phyloP scores from a whole-genome alignment of 2,888 invertebrate species.

The Kuschelorhynchus macadamiae region DNA sequence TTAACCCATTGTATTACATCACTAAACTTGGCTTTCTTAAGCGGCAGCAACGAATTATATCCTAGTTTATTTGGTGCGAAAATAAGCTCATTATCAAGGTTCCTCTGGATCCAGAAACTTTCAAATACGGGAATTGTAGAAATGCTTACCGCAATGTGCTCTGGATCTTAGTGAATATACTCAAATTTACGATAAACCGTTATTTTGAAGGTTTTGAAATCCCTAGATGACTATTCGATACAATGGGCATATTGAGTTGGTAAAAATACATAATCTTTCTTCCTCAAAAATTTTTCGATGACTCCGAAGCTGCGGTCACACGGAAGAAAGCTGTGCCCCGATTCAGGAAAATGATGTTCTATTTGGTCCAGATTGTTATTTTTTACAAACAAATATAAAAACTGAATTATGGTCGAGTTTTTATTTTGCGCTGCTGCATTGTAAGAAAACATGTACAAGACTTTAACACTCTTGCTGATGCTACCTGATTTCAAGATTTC shows the following conservation, averaged over 20 bases:
- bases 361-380: constrained; percentile 20
- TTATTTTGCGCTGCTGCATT: constrained; percentile 47
- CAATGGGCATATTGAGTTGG: background rate
- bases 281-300: constrained; percentile 17
- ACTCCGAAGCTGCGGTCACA: constrained; percentile 28
- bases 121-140: too few relatives aligned
- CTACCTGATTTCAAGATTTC: constrained; percentile 34
- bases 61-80: too few relatives aligned
- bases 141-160: too few relatives aligned
- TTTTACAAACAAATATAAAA: constrained; percentile 37
- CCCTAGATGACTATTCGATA: constrained; percentile 5
- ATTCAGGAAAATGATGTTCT: constrained; percentile 38
- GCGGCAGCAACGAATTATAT: too few relatives aligned
- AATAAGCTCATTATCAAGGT: too few relatives aligned
- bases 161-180: too few relatives aligned
- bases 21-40: too few relatives aligned
- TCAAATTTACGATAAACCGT: too few relatives aligned
- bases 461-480: constrained; percentile 27
- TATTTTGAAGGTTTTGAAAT: too few relatives aligned
- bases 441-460: constrained; percentile 38
- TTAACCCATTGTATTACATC: too few relatives aligned
- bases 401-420: constrained; percentile 33
- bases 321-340: constrained; percentile 39
- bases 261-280: constrained; percentile 13
- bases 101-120: too few relatives aligned